These are phyloP conservation scores for Dolichotis patagonum DNA, from an alignment of 2,113 vertebrate species.

Conservation along the genomic window DNA sequence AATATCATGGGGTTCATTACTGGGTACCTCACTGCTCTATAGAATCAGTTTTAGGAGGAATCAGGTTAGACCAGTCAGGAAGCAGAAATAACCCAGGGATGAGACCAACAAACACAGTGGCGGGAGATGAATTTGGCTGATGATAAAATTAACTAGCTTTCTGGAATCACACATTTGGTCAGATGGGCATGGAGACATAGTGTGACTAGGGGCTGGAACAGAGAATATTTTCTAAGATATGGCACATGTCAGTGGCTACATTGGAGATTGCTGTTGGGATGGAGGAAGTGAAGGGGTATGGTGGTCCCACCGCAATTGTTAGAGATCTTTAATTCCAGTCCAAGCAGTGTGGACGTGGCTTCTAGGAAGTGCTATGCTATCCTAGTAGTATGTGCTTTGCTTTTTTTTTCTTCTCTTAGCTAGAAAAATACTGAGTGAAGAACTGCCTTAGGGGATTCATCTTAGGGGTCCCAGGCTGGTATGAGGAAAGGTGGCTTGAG, in stretches of 20 bases:
- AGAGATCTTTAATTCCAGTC: background rate
- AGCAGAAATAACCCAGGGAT: background rate
- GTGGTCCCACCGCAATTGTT: background rate
- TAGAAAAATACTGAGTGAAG: background rate
- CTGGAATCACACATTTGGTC: background rate
- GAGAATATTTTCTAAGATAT: background rate
- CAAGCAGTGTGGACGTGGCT: background rate
- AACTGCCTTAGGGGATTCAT: background rate
- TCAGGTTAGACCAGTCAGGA: no score
- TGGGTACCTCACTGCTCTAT: background rate
- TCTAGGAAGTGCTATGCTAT: background rate
- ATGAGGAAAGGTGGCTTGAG: background rate
- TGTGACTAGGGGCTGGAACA: fast-evolving
- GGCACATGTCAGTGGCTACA: background rate
- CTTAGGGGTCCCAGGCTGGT: background rate
- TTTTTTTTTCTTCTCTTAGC: background rate
- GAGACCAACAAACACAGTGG: background rate
- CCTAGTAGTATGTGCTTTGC: background rate
- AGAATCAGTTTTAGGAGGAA: background rate
- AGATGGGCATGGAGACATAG: no score
- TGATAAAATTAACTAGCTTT: background rate
- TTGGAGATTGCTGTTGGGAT: no score
- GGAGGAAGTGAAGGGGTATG: no score
- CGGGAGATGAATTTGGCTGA: no score
- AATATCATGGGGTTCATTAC: background rate